These are phyloP conservation scores for Ephestia elutella DNA, from an alignment of 1,140 invertebrate species.

Conservation along the genomic window DNA sequence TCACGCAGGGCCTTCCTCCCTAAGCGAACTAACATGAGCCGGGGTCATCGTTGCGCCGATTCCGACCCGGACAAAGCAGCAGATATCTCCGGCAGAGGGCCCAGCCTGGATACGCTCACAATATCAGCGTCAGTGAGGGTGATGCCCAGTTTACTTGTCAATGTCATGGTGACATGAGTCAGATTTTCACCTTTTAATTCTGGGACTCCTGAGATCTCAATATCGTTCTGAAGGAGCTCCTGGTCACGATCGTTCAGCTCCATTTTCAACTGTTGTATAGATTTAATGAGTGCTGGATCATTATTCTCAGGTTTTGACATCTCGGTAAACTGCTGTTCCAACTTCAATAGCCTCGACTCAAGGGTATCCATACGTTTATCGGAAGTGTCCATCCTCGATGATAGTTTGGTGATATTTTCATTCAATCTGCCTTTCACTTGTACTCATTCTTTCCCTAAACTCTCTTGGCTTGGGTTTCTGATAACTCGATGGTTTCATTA, in stretches of 20 bases:
- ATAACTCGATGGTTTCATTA: slow-evolving; percentile 1
- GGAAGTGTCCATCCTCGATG: too few relatives aligned
- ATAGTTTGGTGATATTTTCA: too few relatives aligned
- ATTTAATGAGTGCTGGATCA: background rate
- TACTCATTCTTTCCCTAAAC: background rate
- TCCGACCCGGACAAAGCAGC: background rate
- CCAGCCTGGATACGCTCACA: slow-evolving; percentile 11
- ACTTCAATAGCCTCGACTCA: too few relatives aligned
- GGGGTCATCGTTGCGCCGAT: background rate
- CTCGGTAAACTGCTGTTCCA: too few relatives aligned
- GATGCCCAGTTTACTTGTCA: slow-evolving; percentile 13
- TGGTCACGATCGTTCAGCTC: slow-evolving; percentile 15
- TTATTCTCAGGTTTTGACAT: background rate
- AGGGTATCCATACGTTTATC: too few relatives aligned
- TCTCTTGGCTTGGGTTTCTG: background rate
- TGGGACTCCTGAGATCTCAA: slow-evolving; percentile 9
- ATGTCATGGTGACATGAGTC: background rate
- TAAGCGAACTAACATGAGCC: slow-evolving; percentile 12
- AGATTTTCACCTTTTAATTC: slow-evolving; percentile 9
- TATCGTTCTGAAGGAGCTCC: slow-evolving; percentile 10
- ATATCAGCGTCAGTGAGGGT: slow-evolving; percentile 9
- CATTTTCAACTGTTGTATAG: background rate
- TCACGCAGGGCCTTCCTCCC: slow-evolving; percentile 6
- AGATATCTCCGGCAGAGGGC: too few relatives aligned
- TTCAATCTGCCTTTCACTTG: background rate